Evolutionary conservation across 2,113 vertebrate genomes (phyloP), one percentile per base, ranked within the genome.

Genomic region (Spizaetus ornatus): DNA sequence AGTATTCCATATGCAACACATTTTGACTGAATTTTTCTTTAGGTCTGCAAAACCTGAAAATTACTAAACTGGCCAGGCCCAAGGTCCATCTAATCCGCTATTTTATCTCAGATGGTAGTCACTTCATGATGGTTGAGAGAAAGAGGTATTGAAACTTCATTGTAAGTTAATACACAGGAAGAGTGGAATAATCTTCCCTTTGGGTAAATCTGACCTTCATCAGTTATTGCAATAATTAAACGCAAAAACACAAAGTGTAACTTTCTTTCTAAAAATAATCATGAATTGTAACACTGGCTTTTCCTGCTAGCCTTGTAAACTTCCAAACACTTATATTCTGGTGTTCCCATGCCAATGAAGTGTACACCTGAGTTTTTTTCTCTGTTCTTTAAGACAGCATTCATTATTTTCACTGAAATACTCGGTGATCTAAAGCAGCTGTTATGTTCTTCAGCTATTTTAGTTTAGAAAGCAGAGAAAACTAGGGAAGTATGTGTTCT

Each of bases 11-110:
- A 55, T 9, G 3, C 14, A 85, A 56, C 3, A 16, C 3, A 13
- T 36, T 73, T 74, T 63, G 11, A 43, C 7, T 40, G 8, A 9
- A 12, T 10, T 18, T 21, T 23, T 65, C 85, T 73, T 63, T 16
- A 88, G 20, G 5, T 56, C 27, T 91, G 9, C 7, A 50, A 59
- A 48, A 61, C 14, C 13, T 71, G 21, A 29, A 79, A 55, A 50
- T 61, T 80, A 25, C 9, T 53, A 58, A 70, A 65, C 19, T 66
- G 10, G 2, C 11, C 21, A 53, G 36, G 21, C 13, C 21, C 5
- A 48, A 61, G 12, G 4, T 61, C n/a, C 6, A 29, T 45, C 17
- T 55, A 65, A 50, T 56, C 7, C 0, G 0, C 5, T 70, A 40
- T 80, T 83, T 86, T 38, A 32, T 80, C 11, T 70, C 48, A 50